A percentile compares a stretch with the other conserved stretches of the same genome.
Conservation (phyloP, 2,888 invertebrate species). For the Athrips mouffetella region DNA sequence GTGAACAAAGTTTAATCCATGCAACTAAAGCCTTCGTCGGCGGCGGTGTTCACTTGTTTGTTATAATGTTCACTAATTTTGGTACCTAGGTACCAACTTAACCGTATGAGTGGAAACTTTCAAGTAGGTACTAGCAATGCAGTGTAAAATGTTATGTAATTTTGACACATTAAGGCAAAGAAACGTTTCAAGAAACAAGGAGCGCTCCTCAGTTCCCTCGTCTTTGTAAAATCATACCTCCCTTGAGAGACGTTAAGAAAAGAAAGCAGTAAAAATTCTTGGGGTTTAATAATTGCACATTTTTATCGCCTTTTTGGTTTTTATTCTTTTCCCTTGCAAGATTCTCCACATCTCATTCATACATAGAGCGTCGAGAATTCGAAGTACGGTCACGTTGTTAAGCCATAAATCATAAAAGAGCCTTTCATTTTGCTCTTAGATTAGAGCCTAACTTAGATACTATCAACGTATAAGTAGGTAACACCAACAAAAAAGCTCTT, state of each 20-base stretch:
- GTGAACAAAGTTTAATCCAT: background rate
- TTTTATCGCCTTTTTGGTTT: constrained; percentile 4
- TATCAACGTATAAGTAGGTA: too few species aligned
- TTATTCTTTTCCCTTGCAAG: background rate
- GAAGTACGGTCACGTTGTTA: background rate
- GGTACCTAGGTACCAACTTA: background rate
- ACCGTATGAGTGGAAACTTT: background rate
- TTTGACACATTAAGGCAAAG: too few species aligned
- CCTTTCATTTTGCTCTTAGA: constrained; percentile 1
- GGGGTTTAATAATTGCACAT: constrained; percentile 10
- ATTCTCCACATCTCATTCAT: background rate
- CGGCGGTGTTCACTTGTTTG: constrained; percentile 3
- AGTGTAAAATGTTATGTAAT: background rate
- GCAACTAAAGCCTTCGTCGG: background rate
- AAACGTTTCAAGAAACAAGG: background rate
- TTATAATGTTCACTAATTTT: background rate
- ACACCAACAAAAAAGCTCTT: too few species aligned
- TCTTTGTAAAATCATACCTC: constrained; percentile 9
- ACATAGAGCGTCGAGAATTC: background rate
- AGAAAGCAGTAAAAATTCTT: constrained; percentile 3
- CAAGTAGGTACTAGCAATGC: background rate
- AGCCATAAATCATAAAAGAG: constrained; percentile 4
- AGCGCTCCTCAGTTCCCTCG: background rate
- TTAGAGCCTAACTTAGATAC: too few species aligned
- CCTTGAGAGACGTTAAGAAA: constrained; percentile 7